Evolutionary conservation across 35 echinoderm and acorn worm genomes (phyloP).

Genomic region (Heliocidaris erythrogramma): DNA sequence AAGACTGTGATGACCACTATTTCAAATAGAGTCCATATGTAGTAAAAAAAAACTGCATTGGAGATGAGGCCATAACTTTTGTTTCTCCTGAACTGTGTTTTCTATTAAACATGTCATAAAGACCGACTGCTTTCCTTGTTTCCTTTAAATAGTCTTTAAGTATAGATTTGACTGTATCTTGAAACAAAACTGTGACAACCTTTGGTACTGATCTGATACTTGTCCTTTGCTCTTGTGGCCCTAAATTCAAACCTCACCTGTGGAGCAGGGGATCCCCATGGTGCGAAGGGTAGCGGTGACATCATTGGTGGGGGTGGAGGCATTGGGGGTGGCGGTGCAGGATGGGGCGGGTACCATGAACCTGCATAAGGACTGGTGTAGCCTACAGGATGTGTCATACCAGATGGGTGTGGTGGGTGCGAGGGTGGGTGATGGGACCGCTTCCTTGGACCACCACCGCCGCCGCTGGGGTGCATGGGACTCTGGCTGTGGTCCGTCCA

Average conservation of each 20-base stretch:
- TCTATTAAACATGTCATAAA: too few relatives aligned
- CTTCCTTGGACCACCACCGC: conserved; percentile 11
- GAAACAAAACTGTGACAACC: too few relatives aligned
- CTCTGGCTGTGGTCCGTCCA: conserved; percentile 64
- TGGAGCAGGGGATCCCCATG: conserved; percentile 9
- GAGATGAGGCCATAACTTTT: too few relatives aligned
- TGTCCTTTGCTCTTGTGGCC: background rate
- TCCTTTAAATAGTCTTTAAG: too few relatives aligned
- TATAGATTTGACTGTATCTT: too few relatives aligned
- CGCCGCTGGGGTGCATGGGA: conserved; percentile 43
- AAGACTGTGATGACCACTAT: too few relatives aligned
- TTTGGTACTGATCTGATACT: too few relatives aligned
- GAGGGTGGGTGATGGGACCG: background rate
- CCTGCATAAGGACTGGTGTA: conserved; percentile 20
- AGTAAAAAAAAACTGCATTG: too few relatives aligned
- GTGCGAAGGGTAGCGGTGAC: conserved; percentile 40
- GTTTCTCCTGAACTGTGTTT: too few relatives aligned
- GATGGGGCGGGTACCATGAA: conserved; percentile 40
- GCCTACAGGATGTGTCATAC: background rate
- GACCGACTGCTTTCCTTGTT: too few relatives aligned
- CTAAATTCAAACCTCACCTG: background rate
- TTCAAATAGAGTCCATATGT: too few relatives aligned
- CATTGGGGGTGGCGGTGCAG: conserved; percentile 15
- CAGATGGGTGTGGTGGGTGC: background rate
- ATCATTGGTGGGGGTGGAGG: background rate